Evolutionary conservation across 2,113 vertebrate genomes (phyloP).

Genomic region (Ciconia maguari): DNA sequence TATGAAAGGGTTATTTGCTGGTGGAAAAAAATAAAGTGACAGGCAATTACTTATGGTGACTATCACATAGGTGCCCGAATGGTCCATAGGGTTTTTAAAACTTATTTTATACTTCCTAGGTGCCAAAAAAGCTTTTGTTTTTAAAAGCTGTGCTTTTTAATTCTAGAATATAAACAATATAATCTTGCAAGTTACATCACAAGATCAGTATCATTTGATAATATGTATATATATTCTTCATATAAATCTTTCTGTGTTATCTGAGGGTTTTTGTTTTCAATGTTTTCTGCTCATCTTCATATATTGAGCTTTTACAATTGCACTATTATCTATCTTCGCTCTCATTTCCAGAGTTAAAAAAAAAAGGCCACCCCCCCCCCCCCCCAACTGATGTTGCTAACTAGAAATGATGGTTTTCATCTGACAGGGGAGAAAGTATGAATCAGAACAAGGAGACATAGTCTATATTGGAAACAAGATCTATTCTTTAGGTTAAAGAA

Average conservation of each 20-base stretch:
- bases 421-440: background rate
- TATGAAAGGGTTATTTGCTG: background rate
- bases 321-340: background rate
- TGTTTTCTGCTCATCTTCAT: background rate
- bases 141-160: background rate
- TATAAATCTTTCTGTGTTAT: background rate
- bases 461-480: background rate
- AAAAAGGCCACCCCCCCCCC: fast-evolving
- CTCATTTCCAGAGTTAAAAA: background rate
- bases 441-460: background rate
- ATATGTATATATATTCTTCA: background rate
- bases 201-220: background rate
- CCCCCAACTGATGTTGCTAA: background rate
- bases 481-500: background rate
- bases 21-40: background rate
- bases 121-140: background rate
- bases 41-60: background rate
- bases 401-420: background rate
- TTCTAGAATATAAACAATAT: background rate
- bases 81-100: background rate
- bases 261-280: background rate
- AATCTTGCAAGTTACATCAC: background rate
- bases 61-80: background rate
- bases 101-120: background rate
- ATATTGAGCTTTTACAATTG: background rate